Base-by-base conservation (phyloP, 2,888 invertebrate genomes). In the Drosophila multiciliata region DNA sequence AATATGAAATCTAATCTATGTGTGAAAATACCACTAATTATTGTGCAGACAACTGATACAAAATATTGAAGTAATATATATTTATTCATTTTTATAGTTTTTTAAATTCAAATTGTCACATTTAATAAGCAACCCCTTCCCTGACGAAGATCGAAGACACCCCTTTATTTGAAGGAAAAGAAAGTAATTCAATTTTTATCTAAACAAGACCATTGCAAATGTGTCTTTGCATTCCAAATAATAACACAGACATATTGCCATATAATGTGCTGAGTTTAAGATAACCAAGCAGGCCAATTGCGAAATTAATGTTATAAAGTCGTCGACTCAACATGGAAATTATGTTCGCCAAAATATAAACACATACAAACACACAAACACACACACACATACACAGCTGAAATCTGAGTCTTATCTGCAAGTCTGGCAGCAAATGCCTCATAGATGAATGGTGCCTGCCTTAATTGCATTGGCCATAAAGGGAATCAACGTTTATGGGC, bases 401-500 rank as follows among this genome's bases (percentile, higher is more conserved):
- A 20, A 42, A 20, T 45, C 23, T 2, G 6, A 6, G 15, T 64
- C 61, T 83, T 83, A 86, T 85, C 81, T 52, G 63, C 45, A 52
- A 67, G 71, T 81, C 81, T 78, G 66, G 66, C 58, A 70, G 38
- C 55, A 78, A 83, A 83, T 78, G 80, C 50, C 63, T 78, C 65
- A 72, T 78, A 83, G 73, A 84, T 82, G 87, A 78, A 79, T 78
- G 77, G 75, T 68, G 78, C 83, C 80, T 73, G 74, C 78, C 78
- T 84, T 84, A 84, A 87, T 84, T 78, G 80, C 87, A 68, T 71
- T 62, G 75, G 73, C 61, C 55, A 82, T 82, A 67, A 87, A 82
- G 75, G 78, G 87, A 73, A 84, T 80, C 83, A 84, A 80, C 75
- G 84, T 87, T 72, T 84, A 84, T 74, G 12, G 66, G 40, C 70